These are phyloP conservation scores for Phoxinus phoxinus DNA, from an alignment of 2,113 vertebrate genomes.

Conservation along the genomic window DNA sequence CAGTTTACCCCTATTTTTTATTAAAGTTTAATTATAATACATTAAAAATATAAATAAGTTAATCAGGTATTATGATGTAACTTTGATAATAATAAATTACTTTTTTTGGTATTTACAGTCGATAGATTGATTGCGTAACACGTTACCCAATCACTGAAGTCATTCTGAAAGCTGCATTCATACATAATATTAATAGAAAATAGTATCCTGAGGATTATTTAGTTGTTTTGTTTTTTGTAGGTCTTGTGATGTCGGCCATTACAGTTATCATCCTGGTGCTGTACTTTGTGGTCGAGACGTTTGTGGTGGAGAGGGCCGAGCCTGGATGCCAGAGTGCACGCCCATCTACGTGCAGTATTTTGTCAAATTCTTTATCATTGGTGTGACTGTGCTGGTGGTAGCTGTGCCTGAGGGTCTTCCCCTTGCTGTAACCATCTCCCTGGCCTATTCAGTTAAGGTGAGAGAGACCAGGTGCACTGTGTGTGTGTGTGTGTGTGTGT, in stretches of 20 bases:
- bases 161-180: not conserved
- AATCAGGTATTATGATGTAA: not conserved
- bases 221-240: slow-evolving; percentile 67
- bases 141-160: not conserved
- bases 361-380: slow-evolving; percentile 95
- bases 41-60: not conserved
- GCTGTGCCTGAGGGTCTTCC: slow-evolving; percentile 90
- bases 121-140: not conserved
- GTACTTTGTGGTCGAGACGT: slow-evolving; percentile 90
- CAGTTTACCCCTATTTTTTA: not conserved
- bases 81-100: not conserved
- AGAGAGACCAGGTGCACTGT: slow-evolving; percentile 3
- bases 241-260: slow-evolving; percentile 91
- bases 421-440: slow-evolving; percentile 90
- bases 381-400: slow-evolving; percentile 90
- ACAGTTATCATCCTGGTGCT: slow-evolving; percentile 92
- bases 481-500: not conserved
- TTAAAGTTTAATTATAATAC: not conserved
- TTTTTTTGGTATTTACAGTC: not conserved
- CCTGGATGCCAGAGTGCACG: slow-evolving; percentile 86
- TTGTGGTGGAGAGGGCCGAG: slow-evolving; percentile 79
- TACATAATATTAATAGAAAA: not conserved
- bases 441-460: slow-evolving; percentile 94
- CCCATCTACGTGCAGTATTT: slow-evolving; percentile 91
- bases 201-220: not conserved